Evolutionary conservation across 2,113 vertebrate genomes (phyloP).

Genomic region (Stigmatopora argus): DNA sequence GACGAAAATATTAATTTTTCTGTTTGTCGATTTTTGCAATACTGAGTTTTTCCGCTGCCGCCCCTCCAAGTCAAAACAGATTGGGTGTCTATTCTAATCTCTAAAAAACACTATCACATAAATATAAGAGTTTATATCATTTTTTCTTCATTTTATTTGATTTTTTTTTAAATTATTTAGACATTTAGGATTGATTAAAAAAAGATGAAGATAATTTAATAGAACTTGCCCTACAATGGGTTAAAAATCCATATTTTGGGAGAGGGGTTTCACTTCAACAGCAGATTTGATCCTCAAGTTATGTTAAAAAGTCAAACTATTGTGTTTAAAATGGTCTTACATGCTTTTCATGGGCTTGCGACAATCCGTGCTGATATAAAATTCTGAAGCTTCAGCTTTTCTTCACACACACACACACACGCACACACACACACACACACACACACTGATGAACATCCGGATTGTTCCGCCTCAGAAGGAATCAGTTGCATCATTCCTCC

Average conservation of each 20-base stretch:
- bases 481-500: slow-evolving; percentile 63
- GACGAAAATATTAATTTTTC: too few species aligned
- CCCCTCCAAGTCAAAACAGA: too few species aligned
- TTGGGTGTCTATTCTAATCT: too few species aligned
- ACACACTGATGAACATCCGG: slow-evolving; percentile 56
- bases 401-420: slow-evolving; percentile 2
- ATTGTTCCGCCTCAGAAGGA: slow-evolving; percentile 62
- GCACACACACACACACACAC: slow-evolving; percentile 12
- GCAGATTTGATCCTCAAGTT: not conserved
- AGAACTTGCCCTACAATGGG: too few species aligned
- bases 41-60: too few species aligned
- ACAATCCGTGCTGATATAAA: slow-evolving; percentile 1
- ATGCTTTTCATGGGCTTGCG: slow-evolving; percentile 2
- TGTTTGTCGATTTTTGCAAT: too few species aligned
- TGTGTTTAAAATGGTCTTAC: slow-evolving; percentile 3
- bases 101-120: too few species aligned
- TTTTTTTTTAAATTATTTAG: too few species aligned
- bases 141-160: too few species aligned
- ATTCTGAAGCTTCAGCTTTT: slow-evolving; percentile 10
- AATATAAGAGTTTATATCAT: too few species aligned
- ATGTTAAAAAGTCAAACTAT: slow-evolving; percentile 1
- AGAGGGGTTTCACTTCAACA: not conserved
- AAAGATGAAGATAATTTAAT: too few species aligned
- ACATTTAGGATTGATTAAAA: too few species aligned
- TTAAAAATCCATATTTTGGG: not conserved